Percentiles rank a stretch among this genome's conserved stretches.
phyloP scores from a whole-genome alignment of 2,797 vertebrate genomes.

The Poeciliopsis gracilis region DNA sequence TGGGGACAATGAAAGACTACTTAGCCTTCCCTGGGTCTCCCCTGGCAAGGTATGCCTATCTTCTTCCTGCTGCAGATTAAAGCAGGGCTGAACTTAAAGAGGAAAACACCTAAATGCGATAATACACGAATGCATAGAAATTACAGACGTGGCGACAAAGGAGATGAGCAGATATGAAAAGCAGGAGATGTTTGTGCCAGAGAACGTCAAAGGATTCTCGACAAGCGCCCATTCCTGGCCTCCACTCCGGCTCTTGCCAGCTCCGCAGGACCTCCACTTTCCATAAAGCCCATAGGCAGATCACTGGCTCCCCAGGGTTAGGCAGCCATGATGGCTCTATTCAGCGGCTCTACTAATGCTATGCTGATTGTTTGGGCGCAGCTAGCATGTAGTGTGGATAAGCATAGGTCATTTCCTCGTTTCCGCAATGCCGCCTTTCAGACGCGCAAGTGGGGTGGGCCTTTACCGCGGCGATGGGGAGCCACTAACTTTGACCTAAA shows the following conservation, averaged over 20 bases:
- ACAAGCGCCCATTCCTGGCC: conserved; percentile 23
- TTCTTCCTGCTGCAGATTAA: conserved; percentile 29
- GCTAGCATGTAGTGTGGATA: conserved; percentile 66
- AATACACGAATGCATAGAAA: not conserved
- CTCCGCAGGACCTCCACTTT: conserved; percentile 62
- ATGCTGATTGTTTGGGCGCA: conserved; percentile 68
- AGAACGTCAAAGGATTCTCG: conserved; percentile 30
- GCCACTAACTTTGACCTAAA: conserved; percentile 35
- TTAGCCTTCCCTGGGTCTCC: conserved; percentile 61
- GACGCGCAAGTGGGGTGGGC: conserved; percentile 52
- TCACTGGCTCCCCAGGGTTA: conserved; percentile 55
- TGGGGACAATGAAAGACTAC: conserved; percentile 78
- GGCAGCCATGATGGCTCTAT: conserved; percentile 65
- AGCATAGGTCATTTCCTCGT: conserved; percentile 75
- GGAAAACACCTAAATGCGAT: not conserved
- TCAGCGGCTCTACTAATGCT: conserved; percentile 65
- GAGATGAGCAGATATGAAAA: conserved; percentile 14
- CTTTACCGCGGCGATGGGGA: conserved; percentile 46
- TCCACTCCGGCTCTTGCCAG: conserved; percentile 42
- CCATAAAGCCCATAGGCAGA: conserved; percentile 66
- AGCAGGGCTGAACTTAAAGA: conserved; percentile 59
- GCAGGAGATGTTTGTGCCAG: conserved; percentile 12
- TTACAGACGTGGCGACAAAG: not conserved
- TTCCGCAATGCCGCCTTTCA: conserved; percentile 68
- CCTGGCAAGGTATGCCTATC: conserved; percentile 29